Base-by-base conservation (phyloP, 2,888 invertebrate genomes). In the Acanthosoma haemorrhoidale region DNA sequence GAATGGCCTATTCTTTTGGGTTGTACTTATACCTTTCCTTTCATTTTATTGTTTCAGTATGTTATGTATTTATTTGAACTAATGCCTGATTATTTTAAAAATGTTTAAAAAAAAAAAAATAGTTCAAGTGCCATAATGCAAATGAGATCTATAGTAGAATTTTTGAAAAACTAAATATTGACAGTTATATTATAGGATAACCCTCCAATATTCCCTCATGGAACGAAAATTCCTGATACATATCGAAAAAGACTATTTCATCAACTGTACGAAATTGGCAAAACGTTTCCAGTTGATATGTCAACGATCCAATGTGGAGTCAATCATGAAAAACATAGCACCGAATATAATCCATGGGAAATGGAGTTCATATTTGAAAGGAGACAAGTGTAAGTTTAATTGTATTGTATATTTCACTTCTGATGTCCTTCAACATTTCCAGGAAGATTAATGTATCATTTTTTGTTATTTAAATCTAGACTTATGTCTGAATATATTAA, bases 311-410 rank as follows among this genome's bases (percentile, higher is more conserved):
- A 39, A 41, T n/a, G 6, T 39, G 29, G 31, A 38, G 31, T 15
- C 15, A 13, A 15, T 57, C 11, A 25, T 21, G 21, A 25, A 57
- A 25, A 57, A n/a, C n/a, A n/a, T n/a, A 51, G 25, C 25, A n/a
- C 29, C 2, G 25, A 51, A 13, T 51, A 41, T 16, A 64, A 21
- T 9, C 41, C 39, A n/a, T 64, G 64, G 64, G 64, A 64, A 38
- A 9, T 15, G 9, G 64, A 64, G 31, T 25, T 64, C 9, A 9
- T 64, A 21, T 16, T 25, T 8, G 41, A 64, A 31, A 64, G 64
- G 39, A 64, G 41, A 31, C 41, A 64, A 29, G 39, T 39, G 64
- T 64, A 31, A 64, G 64, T 41, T 64, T 36, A 15, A 31, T 11
- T 11, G 34, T 9, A 11, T 34, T 11, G 15, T 58, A 9, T 29